A percentile compares a stretch with the other conserved stretches of the same genome.
phyloP scores from a whole-genome alignment of 1,140 invertebrate species.

The Drosophila novamexicana region DNA sequence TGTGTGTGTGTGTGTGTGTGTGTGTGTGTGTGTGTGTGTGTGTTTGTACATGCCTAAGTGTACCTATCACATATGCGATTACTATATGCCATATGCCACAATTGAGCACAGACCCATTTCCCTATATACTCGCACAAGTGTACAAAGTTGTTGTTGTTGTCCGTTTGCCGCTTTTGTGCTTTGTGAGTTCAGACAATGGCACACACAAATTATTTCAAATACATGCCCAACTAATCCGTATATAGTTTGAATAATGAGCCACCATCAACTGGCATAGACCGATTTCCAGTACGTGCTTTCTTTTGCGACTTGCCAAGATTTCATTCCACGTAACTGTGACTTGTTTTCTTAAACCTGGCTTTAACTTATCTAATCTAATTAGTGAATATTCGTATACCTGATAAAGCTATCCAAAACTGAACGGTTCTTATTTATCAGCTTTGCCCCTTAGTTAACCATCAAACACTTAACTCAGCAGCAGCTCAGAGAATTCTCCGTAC shows the following conservation, averaged over 20 bases:
- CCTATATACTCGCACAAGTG: constrained; percentile 73
- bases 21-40: constrained; percentile 29
- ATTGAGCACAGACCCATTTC: constrained; percentile 80
- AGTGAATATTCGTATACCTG: no score
- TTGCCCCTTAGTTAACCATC: no score
- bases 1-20: constrained; percentile 24
- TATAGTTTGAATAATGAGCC: constrained; percentile 13
- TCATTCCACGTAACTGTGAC: neutral
- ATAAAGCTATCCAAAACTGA: no score
- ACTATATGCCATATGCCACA: constrained; percentile 41
- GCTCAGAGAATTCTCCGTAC: no score
- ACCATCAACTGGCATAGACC: constrained; percentile 30
- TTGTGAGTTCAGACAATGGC: constrained; percentile 31
- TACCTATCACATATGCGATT: constrained; percentile 9
- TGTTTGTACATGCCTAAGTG: constrained; percentile 17
- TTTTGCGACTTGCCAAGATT: neutral
- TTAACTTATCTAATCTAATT: neutral
- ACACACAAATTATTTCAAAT: constrained; percentile 30
- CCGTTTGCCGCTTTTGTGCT: constrained; percentile 53
- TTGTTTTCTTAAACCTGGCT: neutral
- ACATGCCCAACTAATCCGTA: constrained; percentile 17
- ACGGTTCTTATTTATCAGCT: no score
- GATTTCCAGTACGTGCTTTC: constrained; percentile 10
- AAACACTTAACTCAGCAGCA: no score
- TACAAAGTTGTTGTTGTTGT: constrained; percentile 56